Base-by-base conservation (phyloP, 2,797 vertebrate genomes). In the Gymnocypris eckloni region DNA sequence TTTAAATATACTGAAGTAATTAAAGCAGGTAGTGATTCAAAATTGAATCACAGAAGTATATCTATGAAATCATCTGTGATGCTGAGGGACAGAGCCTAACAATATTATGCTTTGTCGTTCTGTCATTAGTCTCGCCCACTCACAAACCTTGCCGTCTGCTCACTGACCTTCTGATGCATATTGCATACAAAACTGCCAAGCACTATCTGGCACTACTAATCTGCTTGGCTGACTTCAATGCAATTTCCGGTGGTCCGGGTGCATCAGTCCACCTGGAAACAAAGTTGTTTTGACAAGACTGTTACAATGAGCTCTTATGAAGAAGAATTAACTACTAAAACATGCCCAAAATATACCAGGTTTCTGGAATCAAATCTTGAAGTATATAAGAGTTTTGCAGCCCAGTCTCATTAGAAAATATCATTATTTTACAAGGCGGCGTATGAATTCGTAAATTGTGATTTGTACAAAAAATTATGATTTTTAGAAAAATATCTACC, bases 231-330 rank as follows among this genome's bases (percentile, higher is more conserved):
- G n/a, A 61, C 71, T 75, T 48, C 15, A 45, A 6, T 82, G n/a
- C 18, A 83, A 66, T 52, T 83, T 83, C 12, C 22, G 2, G 28
- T 33, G 50, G 54, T n/a, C 28, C 2, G 6, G 45, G 43, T 69
- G 25, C 61, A 69, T 28, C 45, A n/a, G 16, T 69, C 43, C 28
- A 81, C 45, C 18, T n/a, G 28, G 45, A 81, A 69, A 50, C 4
- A 0, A 69, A 69, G 45, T 22, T 81, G 45, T 81, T 45, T 81
- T 81, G 39, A 81, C 64, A 81, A 80, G 79, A 50, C 43, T 67
- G 18, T 67, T 67, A 80, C 43, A 69, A 37, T 1, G 11, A 80
- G 61, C 18, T 67, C 15, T 66, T 9, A 67, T 39, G 45, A 45
- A 15, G 59, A 33, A 83, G 20, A 76, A 39, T 22, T 39, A 25